Percentiles rank a stretch among this genome's conserved stretches.
Conservation (phyloP, 2,113 vertebrate genomes). For the Coreoperca whiteheadi region DNA sequence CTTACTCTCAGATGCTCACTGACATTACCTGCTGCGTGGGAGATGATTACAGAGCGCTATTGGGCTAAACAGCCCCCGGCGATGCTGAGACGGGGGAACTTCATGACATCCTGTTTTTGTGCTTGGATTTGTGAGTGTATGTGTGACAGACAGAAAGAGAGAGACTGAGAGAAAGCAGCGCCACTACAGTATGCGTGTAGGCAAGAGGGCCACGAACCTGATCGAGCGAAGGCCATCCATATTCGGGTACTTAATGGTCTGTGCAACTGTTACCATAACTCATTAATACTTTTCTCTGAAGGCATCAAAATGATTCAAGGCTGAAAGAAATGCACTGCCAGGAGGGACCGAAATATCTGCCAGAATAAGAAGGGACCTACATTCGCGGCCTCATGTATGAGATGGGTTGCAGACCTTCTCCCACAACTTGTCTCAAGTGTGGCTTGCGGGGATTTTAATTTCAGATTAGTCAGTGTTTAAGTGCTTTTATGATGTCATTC, state of each 20-base stretch:
- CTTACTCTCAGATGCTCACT: conserved; percentile 74
- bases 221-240: conserved; percentile 21
- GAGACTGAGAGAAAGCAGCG: neutral
- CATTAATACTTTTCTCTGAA: conserved; percentile 60
- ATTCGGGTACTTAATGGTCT: conserved; percentile 55
- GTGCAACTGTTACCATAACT: conserved; percentile 52
- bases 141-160: conserved; percentile 32
- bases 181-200: neutral
- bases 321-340: conserved; percentile 19
- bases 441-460: conserved; percentile 70
- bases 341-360: conserved; percentile 29
- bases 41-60: conserved; percentile 74
- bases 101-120: conserved; percentile 69
- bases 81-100: conserved; percentile 57
- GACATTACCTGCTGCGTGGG: conserved; percentile 81
- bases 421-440: conserved; percentile 49
- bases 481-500: conserved; percentile 65
- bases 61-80: conserved; percentile 72
- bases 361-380: conserved; percentile 43
- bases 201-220: neutral
- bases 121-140: conserved; percentile 56
- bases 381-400: conserved; percentile 26
- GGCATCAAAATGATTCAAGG: conserved; percentile 39
- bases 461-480: conserved; percentile 71
- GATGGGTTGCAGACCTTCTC: conserved; percentile 40